Conservation (phyloP, 1,140 invertebrate genomes). For the Notospermus geniculatus region DNA sequence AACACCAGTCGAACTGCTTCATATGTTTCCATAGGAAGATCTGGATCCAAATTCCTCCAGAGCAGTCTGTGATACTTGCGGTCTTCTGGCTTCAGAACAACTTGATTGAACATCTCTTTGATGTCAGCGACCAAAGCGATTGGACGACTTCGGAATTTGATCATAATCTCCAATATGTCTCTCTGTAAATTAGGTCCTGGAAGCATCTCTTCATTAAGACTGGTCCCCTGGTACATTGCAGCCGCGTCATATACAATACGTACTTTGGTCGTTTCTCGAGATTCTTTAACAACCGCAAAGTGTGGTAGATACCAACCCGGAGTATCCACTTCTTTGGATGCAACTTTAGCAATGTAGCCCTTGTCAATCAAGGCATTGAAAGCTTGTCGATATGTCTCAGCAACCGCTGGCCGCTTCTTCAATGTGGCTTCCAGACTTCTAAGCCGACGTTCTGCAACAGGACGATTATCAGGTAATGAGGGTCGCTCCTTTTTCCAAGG, state of each 20-base stretch:
- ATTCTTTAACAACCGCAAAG: not conserved
- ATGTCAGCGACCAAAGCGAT: constrained; percentile 25
- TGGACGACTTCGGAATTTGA: constrained; percentile 24
- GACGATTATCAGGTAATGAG: not conserved
- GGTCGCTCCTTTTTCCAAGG: constrained; percentile 1
- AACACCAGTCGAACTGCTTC: constrained; percentile 21
- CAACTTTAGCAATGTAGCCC: not conserved
- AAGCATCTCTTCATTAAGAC: constrained; percentile 21
- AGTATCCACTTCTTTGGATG: not conserved
- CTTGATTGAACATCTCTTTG: constrained; percentile 21
- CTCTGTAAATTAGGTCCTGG: constrained; percentile 50
- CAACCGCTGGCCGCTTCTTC: not conserved
- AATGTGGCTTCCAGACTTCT: not conserved
- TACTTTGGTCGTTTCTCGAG: not conserved
- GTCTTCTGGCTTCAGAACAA: constrained; percentile 9
- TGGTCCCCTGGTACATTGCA: too few species aligned
- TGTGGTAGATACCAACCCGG: not conserved
- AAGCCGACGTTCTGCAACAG: not conserved
- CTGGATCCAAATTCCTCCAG: constrained; percentile 6
- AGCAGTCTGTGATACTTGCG: constrained; percentile 15
- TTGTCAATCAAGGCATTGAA: not conserved
- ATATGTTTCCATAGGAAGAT: constrained; percentile 5
- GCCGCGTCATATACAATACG: too few species aligned
- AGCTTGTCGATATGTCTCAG: not conserved
- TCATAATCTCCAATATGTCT: constrained; percentile 26